These are phyloP conservation scores for Nyctalus aviator DNA, from an alignment of 2,797 vertebrate species.

Conservation along the genomic window DNA sequence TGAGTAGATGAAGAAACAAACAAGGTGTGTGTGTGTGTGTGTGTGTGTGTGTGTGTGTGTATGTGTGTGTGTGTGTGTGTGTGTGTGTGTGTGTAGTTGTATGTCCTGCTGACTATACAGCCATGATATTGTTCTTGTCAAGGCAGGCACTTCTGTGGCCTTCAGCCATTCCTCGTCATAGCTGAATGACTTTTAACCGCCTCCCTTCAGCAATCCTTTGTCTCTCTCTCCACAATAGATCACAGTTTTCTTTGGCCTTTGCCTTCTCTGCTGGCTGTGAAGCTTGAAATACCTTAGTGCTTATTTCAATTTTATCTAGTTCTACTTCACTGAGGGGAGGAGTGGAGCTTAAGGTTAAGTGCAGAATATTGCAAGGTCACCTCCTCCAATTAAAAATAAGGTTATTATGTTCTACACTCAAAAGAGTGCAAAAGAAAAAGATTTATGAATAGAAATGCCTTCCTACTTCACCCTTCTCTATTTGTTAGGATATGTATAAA, in stretches of 20 bases:
- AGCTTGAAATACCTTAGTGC: slow-evolving; percentile 39
- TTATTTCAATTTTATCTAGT: slow-evolving; percentile 42
- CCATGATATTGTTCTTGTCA: background rate
- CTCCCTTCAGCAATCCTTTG: slow-evolving; percentile 40
- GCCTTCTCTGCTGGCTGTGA: slow-evolving; percentile 27
- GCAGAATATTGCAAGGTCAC: slow-evolving; percentile 11
- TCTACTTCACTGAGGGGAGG: slow-evolving; percentile 33
- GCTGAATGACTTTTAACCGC: background rate
- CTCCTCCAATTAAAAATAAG: slow-evolving; percentile 58
- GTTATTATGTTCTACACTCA: background rate
- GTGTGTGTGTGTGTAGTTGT: background rate
- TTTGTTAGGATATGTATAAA: background rate
- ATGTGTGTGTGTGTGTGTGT: background rate
- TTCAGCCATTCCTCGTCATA: background rate
- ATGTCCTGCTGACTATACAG: background rate
- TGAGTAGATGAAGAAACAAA: background rate
- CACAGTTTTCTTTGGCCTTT: slow-evolving; percentile 39
- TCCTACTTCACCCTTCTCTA: background rate
- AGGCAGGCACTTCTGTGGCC: background rate
- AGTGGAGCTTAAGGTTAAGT: slow-evolving; percentile 58
- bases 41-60: no score
- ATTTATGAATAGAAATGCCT: background rate
- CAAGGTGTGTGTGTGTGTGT: background rate
- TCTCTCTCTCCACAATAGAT: slow-evolving; percentile 7
- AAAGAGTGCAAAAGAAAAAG: slow-evolving; percentile 2